phyloP scores from a whole-genome alignment of 2,888 invertebrate genomes.

The Orthosia cruda region DNA sequence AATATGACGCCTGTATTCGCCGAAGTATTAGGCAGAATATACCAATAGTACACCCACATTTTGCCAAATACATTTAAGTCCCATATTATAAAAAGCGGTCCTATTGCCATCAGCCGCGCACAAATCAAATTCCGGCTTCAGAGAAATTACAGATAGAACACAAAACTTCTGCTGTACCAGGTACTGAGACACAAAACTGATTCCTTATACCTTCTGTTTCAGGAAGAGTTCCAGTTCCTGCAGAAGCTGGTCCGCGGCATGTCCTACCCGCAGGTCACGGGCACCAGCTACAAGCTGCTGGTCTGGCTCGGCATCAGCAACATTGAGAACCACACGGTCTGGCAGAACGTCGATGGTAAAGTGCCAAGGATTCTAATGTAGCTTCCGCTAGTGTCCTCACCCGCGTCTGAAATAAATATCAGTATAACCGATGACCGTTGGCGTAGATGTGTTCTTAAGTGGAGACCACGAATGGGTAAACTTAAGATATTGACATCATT shows the following conservation, averaged over 20 bases:
- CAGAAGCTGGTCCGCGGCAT: constrained; percentile 82
- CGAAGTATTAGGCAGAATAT: too few species aligned
- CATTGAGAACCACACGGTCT: constrained; percentile 75
- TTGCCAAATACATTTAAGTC: too few species aligned
- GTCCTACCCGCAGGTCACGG: constrained; percentile 76
- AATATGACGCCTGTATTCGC: too few species aligned
- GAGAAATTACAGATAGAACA: background rate
- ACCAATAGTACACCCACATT: too few species aligned
- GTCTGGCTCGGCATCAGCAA: constrained; percentile 86
- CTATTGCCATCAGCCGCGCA: too few species aligned
- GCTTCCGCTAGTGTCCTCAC: too few species aligned
- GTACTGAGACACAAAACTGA: background rate
- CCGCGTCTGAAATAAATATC: too few species aligned
- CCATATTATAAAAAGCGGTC: too few species aligned
- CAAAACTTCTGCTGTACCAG: background rate
- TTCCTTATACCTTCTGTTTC: constrained; percentile 47
- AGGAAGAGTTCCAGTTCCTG: constrained; percentile 83
- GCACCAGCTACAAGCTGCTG: constrained; percentile 75
- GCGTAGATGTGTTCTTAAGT: too few species aligned
- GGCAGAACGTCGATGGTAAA: constrained; percentile 81
- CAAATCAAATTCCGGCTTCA: background rate
- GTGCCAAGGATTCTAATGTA: background rate
- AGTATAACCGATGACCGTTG: too few species aligned
- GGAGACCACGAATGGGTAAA: too few species aligned
- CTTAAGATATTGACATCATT: too few species aligned